A percentile compares a stretch with the other conserved stretches of the same genome.
phyloP scores from a whole-genome alignment of 2,113 vertebrate species.

The Rhabdornis inornatus region DNA sequence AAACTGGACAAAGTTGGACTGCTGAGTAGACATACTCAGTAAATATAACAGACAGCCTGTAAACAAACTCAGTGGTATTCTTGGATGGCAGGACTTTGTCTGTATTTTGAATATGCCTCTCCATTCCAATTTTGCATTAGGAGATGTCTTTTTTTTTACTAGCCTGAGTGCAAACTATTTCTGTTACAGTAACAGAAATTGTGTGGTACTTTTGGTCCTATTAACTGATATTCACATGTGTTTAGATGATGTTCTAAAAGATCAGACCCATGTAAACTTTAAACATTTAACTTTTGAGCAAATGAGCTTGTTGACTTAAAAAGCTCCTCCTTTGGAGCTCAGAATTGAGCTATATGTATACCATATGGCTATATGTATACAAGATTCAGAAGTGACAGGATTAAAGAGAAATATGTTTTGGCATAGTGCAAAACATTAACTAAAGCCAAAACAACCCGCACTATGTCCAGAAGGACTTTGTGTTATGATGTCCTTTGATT shows the following conservation, averaged over 20 bases:
- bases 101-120: accelerated
- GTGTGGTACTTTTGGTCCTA: not conserved
- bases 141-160: not conserved
- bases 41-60: not conserved
- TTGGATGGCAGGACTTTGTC: not conserved
- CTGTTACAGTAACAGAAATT: not conserved
- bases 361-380: too few species aligned
- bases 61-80: not conserved
- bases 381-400: not conserved
- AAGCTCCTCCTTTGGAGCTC: not conserved
- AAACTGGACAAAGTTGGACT: not conserved
- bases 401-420: not conserved
- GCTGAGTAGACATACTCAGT: not conserved
- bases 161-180: not conserved
- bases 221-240: not conserved
- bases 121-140: not conserved
- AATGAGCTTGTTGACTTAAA: not conserved
- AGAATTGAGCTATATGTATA: not conserved
- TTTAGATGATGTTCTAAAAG: not conserved
- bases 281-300: not conserved
- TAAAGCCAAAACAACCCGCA: not conserved
- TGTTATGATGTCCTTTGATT: not conserved
- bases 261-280: not conserved
- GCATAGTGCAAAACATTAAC: not conserved
- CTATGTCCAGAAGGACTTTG: not conserved